Evolutionary conservation across 2,797 vertebrate species (phyloP).

Genomic region (Loris lydekkerianus): DNA sequence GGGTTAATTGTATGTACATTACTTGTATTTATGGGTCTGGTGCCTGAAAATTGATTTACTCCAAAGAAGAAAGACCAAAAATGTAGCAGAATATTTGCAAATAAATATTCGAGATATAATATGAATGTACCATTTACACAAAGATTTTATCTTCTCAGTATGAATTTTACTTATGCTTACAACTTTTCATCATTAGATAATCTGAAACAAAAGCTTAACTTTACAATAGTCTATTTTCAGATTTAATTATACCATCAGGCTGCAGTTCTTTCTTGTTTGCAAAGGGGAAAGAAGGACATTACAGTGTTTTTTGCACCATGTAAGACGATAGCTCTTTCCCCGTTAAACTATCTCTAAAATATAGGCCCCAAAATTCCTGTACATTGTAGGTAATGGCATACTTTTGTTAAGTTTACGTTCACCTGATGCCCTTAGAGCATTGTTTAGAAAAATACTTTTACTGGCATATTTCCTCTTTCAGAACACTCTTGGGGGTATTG

Average conservation of each 20-base stretch:
- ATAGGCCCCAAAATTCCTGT: constrained; percentile 64
- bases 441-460: constrained; percentile 78
- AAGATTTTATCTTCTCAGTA: neutral
- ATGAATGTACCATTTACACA: neutral
- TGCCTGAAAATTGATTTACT: neutral
- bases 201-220: neutral
- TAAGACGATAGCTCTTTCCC: neutral
- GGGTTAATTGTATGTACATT: neutral
- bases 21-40: neutral
- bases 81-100: neutral
- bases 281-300: neutral
- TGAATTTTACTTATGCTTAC: neutral
- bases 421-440: constrained; percentile 40
- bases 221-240: constrained; percentile 16
- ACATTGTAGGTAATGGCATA: constrained; percentile 26
- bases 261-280: neutral
- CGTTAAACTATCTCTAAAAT: constrained; percentile 67
- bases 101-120: neutral
- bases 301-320: neutral
- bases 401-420: constrained; percentile 68
- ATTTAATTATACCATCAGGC: neutral
- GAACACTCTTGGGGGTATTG: constrained; percentile 39
- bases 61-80: constrained; percentile 13
- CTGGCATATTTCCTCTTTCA: constrained; percentile 61
- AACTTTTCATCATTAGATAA: neutral